Evolutionary conservation across 2,888 invertebrate genomes (phyloP), one percentile per base, ranked within the genome.

Genomic region (Sclerodermus sp.): DNA sequence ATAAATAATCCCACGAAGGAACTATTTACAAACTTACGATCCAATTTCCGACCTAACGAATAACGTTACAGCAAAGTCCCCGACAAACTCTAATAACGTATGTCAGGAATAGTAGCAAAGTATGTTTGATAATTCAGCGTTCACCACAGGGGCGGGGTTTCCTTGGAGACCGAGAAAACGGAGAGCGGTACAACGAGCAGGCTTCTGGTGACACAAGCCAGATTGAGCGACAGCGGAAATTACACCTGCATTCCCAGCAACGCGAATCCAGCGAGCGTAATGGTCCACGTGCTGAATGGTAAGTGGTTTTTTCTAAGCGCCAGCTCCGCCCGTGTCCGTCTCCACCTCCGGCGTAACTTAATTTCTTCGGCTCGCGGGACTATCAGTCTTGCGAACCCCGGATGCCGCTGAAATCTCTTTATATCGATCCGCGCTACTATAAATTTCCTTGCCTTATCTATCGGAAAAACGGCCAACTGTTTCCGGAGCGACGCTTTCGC

Each of bases 221-320:
- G 89, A 62, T 85, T 91, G 36, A 82, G 88, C 48, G 92, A 93
- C 82, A 91, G 89, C 40, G 93, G 93, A 67, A 93, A 93, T 82
- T 94, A 93, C 78, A 93, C 93, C 52, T 93, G 93, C 79, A 88
- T 90, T 65, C 93, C 93, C 49, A 88, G 88, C 73, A 90, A 77
- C 67, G 77, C 76, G 55, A 76, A 77, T 66, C 74, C 76, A 52
- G 77, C 77, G 52, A 77, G 76, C 62, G 76, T 77, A 51, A 71
- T 71, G 73, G 76, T 77, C 60, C 77, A 77, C 70, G 77, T 77
- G 54, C 72, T 77, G 65, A 77, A 77, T 66, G 77, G 77, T 77
- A 68, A 71, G 72, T 65, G 58, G 10, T 18, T 37, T 46, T 30
- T 30, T 5, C 18, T n/a, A n/a, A n/a, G n/a, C n/a, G n/a, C n/a